phyloP scores from a whole-genome alignment of 2,113 vertebrate genomes.

The Capreolus pygargus region DNA sequence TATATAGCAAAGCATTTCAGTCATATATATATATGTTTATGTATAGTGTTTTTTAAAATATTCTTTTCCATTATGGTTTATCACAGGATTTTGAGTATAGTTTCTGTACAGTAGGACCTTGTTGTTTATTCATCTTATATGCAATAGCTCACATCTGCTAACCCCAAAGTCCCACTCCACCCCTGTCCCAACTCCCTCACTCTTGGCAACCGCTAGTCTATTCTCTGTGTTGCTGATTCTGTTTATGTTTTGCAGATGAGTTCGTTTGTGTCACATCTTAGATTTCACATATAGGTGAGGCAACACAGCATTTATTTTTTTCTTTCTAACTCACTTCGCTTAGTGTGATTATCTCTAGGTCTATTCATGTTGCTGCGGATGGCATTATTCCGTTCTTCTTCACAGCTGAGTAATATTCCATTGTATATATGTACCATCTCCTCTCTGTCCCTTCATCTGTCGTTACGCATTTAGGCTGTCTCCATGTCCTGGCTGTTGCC shows the following conservation, averaged over 20 bases:
- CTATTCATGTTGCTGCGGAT: neutral
- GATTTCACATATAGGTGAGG: neutral
- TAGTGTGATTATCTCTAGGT: neutral
- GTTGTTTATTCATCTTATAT: neutral
- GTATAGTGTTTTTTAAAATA: neutral
- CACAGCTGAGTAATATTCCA: neutral
- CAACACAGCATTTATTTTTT: neutral
- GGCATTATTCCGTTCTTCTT: neutral
- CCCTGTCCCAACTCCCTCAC: neutral
- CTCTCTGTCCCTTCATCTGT: neutral
- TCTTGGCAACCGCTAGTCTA: neutral
- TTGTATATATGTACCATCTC: accelerated
- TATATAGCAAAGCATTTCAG: neutral
- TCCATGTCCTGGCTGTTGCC: neutral
- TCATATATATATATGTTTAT: neutral
- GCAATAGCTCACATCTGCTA: neutral
- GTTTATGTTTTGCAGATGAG: neutral
- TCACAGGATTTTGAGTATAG: neutral
- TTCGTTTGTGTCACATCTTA: neutral
- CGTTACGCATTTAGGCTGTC: accelerated
- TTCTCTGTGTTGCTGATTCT: neutral
- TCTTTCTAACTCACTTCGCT: neutral
- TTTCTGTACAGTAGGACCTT: neutral
- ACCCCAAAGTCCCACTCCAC: neutral
- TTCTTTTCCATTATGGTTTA: neutral